These are phyloP conservation scores for Trachops cirrhosus DNA, from an alignment of 2,797 vertebrate genomes.

Conservation along the genomic window DNA sequence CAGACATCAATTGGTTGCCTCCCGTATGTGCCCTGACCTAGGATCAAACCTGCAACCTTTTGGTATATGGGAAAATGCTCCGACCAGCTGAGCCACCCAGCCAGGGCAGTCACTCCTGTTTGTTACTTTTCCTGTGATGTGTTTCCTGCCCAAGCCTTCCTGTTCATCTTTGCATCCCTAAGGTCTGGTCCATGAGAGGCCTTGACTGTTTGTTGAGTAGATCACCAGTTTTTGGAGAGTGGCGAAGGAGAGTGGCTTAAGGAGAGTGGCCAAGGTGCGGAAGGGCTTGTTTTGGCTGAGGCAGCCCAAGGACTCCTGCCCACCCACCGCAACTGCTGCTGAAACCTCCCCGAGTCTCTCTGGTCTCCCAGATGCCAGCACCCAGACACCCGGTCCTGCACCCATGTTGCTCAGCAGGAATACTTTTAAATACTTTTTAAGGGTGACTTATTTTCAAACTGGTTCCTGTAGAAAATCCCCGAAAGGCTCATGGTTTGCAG, in stretches of 20 bases:
- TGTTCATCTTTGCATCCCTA: not conserved
- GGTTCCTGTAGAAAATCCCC: not conserved
- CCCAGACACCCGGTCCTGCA: not conserved
- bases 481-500: not conserved
- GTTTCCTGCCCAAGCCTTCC: not conserved
- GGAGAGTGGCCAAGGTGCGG: not conserved
- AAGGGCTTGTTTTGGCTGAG: not conserved
- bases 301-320: no score
- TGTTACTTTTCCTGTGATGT: not conserved
- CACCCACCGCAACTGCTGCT: not conserved
- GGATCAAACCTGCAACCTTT: not conserved
- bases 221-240: not conserved
- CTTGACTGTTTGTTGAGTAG: not conserved
- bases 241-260: no score
- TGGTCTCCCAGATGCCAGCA: not conserved
- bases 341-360: fast-evolving
- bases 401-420: not conserved
- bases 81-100: not conserved
- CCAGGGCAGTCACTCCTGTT: not conserved
- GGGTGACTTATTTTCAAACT: not conserved
- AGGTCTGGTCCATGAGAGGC: not conserved
- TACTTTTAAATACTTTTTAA: not conserved
- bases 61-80: not conserved
- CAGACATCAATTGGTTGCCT: not conserved
- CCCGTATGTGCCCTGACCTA: not conserved